Evolutionary conservation across 2,797 vertebrate genomes (phyloP), one percentile per base, ranked within the genome.

Genomic region (Peromyscus aztecus): DNA sequence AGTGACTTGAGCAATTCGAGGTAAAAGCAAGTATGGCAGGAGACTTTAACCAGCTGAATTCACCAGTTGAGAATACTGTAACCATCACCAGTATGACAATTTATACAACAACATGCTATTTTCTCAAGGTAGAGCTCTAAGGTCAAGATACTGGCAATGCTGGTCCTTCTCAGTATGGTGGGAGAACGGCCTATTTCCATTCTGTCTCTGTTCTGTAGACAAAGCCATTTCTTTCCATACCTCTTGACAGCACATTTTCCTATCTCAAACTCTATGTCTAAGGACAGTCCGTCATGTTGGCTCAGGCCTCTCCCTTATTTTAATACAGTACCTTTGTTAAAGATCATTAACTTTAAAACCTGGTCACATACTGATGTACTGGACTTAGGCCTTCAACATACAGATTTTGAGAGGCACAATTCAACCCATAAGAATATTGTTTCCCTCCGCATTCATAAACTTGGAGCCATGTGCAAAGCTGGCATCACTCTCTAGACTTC

Each of bases 381-480:
- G 27, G 21, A 46, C 16, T 55, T 76, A 40, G 37, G 14, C 87
- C 2, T 49, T 91, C 37, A 52, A 55, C 43, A 40, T 17, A 29
- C 12, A 19, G 63, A 65, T 73, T 75, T 78, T 24, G 3, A 19
- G 14, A 21, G 7, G 13, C 23, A 34, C 4, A 52, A 23, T n/a
- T 73, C 55, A 88, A 52, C n/a, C 4, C 27, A 55, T n/a, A 65
- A 34, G 4, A 6, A 9, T 83, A 34, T 55, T 88, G 23, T 19
- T 31, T 1, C 1, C 0, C 12, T 3, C 1, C 10, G 14, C 12
- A 29, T 16, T 34, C 4, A 21, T 11, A 24, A 24, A n/a, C 10
- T 67, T 31, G n/a, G 75, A 94, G 63, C 16, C 55, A 43, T 10
- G 29, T 6, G 59, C 5, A 89, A 87, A 92, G 13, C 7, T 78